Evolutionary conservation across 2,113 vertebrate species (phyloP).

Genomic region (Chloropsis cyanopogon): DNA sequence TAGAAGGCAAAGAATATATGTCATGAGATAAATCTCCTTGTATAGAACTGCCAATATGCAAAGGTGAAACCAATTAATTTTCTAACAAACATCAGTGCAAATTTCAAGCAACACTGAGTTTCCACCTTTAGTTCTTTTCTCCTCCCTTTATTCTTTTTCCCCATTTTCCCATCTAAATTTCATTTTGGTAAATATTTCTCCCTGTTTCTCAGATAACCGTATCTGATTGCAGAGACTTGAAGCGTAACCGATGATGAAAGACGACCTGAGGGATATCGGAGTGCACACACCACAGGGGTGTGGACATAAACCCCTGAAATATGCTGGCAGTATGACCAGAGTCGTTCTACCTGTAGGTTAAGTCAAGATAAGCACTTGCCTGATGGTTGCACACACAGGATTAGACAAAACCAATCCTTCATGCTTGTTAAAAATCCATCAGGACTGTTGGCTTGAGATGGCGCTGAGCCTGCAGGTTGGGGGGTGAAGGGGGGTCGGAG

Average conservation of each 20-base stretch:
- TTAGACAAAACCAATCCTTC: not conserved
- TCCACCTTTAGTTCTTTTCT: not conserved
- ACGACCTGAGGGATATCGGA: not conserved
- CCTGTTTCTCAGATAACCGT: not conserved
- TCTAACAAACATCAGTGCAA: not conserved
- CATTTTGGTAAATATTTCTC: constrained; percentile 27
- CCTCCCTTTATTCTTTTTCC: not conserved
- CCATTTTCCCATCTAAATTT: not conserved
- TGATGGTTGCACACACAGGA: not conserved
- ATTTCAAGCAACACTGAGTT: not conserved
- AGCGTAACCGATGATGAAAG: not conserved
- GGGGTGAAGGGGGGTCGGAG: accelerated
- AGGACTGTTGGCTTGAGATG: not conserved
- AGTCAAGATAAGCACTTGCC: not conserved
- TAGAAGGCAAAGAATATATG: not conserved
- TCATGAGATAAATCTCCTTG: not conserved
- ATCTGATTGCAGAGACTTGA: not conserved
- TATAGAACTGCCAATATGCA: not conserved
- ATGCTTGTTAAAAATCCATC: not conserved
- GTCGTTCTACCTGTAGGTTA: constrained; percentile 32
- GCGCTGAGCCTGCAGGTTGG: not conserved
- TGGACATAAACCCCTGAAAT: constrained; percentile 37
- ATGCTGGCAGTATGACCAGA: not conserved
- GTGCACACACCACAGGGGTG: not conserved
- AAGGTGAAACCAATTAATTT: not conserved